A percentile compares a stretch with the other conserved stretches of the same genome.
These are phyloP conservation scores for Montifringilla adamsi DNA, from an alignment of 2,113 vertebrate species.

Conservation along the genomic window DNA sequence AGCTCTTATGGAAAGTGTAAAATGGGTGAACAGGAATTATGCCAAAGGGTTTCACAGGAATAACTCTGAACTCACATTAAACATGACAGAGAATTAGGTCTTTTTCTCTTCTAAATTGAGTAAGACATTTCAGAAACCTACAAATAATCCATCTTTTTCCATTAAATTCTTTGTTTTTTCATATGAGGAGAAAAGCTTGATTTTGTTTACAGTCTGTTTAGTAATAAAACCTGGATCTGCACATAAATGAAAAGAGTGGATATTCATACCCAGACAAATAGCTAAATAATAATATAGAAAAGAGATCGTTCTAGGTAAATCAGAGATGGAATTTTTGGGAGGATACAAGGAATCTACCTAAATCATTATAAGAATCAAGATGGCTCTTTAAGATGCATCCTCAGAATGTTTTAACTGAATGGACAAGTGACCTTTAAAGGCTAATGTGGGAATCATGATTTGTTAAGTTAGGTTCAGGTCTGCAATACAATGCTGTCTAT, in stretches of 20 bases:
- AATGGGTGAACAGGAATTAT: conserved; percentile 28
- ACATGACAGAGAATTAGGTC: neutral
- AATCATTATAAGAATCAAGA: neutral
- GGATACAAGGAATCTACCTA: neutral
- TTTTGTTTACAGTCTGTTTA: neutral
- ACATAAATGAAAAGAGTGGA: neutral
- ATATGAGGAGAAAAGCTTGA: neutral
- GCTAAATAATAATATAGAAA: neutral
- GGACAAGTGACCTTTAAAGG: neutral
- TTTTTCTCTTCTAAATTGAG: neutral
- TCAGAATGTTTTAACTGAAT: neutral
- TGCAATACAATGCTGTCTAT: neutral
- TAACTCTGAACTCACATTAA: neutral
- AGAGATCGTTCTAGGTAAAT: neutral
- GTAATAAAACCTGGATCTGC: neutral
- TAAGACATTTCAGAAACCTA: neutral
- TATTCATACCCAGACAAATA: neutral
- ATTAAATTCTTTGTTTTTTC: neutral
- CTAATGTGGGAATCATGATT: neutral
- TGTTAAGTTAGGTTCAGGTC: neutral
- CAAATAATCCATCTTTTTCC: neutral
- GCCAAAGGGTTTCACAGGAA: conserved; percentile 37
- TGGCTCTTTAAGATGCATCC: neutral
- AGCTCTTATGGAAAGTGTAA: conserved; percentile 22
- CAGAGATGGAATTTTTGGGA: neutral